Base-by-base conservation (phyloP, 35 echinoderm and acorn worm genomes). In the Amphiura filiformis region DNA sequence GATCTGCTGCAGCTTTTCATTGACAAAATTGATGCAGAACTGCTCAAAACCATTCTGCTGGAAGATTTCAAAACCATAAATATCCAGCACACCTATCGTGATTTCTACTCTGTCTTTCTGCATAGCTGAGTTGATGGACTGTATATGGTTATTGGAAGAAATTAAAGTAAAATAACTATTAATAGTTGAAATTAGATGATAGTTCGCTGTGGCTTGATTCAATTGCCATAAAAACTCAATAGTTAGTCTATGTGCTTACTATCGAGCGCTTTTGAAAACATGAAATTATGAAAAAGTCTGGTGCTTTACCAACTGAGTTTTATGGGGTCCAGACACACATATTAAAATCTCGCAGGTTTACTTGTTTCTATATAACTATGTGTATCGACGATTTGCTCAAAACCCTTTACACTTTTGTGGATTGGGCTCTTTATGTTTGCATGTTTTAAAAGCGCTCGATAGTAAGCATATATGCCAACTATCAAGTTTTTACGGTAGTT, bases 11-110 rank as follows among this genome's bases (percentile, higher is more conserved):
- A 99, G 87, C 49, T 99, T 99, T 49, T 99, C 96, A 42, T 99
- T 98, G 39, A 99, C 96, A 90, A 99, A 99, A 84, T 95, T 99
- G 84, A 99, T 99, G 78, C 96, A 99, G 84, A 99, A 99, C 85
- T 99, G 96, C 82, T 99, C 96, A 78, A 99, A 99, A 65, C 96
- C 96, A 81, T 99, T 99, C 76, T 92, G 82, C 78, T 99, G 96
- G 61, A 99, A 99, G 77, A 99, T 99, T 77, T 99, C 96, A 90
- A 98, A 98, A 32, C 96, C 96, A 31, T 99, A 99, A 56, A 99
- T 99, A 49, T 99, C 96, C 57, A 99, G 36, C 47, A 99, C 96
- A n/a, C 96, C 96, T 56, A 99, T 99, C 2, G 82, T 95, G 79
- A 99, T 92, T 75, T 94, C 93, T 37, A 86, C 90, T 13, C 76